Evolutionary conservation across 1,140 invertebrate species (phyloP).

Genomic region (Octopus bimaculoides): DNA sequence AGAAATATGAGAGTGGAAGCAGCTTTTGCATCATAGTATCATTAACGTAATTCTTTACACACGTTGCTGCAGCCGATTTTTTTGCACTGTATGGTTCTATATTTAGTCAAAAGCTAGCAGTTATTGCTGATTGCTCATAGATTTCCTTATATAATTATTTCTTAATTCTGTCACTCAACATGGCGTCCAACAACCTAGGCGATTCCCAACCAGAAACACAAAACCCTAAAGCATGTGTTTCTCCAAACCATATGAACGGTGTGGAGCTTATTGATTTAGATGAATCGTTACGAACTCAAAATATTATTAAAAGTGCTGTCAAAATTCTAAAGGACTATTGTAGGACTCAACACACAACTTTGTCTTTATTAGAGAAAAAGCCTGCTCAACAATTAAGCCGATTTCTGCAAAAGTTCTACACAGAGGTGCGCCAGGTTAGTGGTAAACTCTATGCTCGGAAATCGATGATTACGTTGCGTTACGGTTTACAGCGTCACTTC

Average conservation of each 20-base stretch:
- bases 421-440: background rate
- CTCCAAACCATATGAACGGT: background rate
- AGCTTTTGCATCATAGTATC: too few relatives aligned
- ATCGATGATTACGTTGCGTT: conserved; percentile 4
- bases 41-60: too few relatives aligned
- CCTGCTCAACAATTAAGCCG: background rate
- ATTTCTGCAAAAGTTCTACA: background rate
- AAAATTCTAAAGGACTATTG: conserved; percentile 3
- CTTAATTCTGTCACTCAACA: too few relatives aligned
- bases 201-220: too few relatives aligned
- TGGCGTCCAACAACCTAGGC: too few relatives aligned
- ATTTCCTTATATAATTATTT: too few relatives aligned
- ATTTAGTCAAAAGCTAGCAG: too few relatives aligned
- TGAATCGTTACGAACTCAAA: background rate
- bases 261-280: background rate
- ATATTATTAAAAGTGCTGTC: conserved; percentile 8
- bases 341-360: background rate
- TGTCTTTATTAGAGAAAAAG: background rate
- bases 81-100: too few relatives aligned
- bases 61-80: too few relatives aligned
- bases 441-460: background rate
- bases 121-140: too few relatives aligned
- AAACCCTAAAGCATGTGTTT: too few relatives aligned
- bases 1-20: too few relatives aligned
- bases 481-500: conserved; percentile 19